Conservation (phyloP, 2,113 vertebrate genomes). For the Pachypanchax playfairii region DNA sequence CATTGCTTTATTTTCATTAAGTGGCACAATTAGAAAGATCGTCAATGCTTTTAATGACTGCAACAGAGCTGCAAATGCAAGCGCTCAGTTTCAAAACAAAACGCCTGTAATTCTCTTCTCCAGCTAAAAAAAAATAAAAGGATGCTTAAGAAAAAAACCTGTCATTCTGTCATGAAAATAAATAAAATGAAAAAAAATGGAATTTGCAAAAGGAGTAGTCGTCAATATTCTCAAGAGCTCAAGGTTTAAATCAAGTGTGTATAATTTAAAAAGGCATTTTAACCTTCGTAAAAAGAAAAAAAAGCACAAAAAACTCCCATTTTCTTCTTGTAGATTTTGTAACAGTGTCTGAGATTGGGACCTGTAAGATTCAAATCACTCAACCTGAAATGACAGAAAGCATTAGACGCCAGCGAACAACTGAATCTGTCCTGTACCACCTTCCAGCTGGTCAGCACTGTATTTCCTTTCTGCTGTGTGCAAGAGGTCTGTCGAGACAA, state of each 20-base stretch:
- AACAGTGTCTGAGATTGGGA: not conserved
- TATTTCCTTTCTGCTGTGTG: slow-evolving; percentile 21
- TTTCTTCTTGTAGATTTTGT: slow-evolving; percentile 6
- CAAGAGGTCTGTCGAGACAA: slow-evolving; percentile 50
- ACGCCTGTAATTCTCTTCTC: not conserved
- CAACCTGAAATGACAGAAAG: slow-evolving; percentile 6
- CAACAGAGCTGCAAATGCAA: slow-evolving; percentile 4
- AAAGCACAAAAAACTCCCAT: not conserved
- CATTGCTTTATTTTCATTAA: slow-evolving; percentile 3
- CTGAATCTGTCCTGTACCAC: slow-evolving; percentile 38
- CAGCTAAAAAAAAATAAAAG: not conserved
- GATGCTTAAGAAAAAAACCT: not conserved
- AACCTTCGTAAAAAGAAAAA: not conserved
- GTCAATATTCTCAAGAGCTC: not conserved
- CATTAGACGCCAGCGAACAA: slow-evolving; percentile 28
- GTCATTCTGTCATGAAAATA: too few relatives aligned
- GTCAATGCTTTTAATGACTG: slow-evolving; percentile 5
- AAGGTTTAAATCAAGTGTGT: not conserved
- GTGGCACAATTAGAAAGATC: slow-evolving; percentile 23
- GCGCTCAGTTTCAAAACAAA: slow-evolving; percentile 2
- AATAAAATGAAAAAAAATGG: too few relatives aligned
- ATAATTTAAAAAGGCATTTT: not conserved
- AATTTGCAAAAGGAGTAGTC: too few relatives aligned
- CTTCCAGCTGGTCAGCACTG: slow-evolving; percentile 24
- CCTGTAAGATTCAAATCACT: slow-evolving; percentile 26